Evolutionary conservation across 2,797 vertebrate genomes (phyloP).

Genomic region (Sarcophilus harrisii): DNA sequence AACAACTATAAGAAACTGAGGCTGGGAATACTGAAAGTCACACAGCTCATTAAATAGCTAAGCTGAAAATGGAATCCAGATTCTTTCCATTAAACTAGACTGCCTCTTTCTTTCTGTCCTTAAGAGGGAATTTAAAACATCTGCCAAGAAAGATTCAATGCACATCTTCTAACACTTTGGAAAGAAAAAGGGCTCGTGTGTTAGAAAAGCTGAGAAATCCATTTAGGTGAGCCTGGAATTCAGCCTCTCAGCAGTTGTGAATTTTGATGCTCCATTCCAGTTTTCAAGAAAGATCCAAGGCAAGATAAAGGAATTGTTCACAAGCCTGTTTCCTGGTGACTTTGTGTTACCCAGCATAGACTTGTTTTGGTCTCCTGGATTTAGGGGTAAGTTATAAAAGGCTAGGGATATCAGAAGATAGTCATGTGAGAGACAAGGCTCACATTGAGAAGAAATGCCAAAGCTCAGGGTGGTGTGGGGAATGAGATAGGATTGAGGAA

Average conservation of each 20-base stretch:
- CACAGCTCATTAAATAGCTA: not conserved
- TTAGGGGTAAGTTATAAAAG: not conserved
- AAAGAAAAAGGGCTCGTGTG: constrained; percentile 10
- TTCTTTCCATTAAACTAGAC: not conserved
- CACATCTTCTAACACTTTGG: not conserved
- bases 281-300: not conserved
- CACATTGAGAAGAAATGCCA: not conserved
- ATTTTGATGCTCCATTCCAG: not conserved
- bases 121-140: not conserved
- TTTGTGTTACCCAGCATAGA: not conserved
- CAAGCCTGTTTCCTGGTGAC: not conserved
- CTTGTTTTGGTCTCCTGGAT: not conserved
- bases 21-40: not conserved
- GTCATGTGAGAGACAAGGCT: not conserved
- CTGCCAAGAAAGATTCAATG: not conserved
- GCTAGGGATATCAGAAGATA: not conserved
- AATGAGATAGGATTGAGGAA: not conserved
- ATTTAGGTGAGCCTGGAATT: not conserved
- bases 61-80: not conserved
- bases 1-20: not conserved
- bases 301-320: not conserved
- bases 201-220: not conserved
- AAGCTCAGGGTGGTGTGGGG: not conserved
- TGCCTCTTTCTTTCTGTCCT: not conserved
- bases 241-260: not conserved